Base-by-base conservation (phyloP, 2,113 vertebrate genomes). In the Tragelaphus imberbis region DNA sequence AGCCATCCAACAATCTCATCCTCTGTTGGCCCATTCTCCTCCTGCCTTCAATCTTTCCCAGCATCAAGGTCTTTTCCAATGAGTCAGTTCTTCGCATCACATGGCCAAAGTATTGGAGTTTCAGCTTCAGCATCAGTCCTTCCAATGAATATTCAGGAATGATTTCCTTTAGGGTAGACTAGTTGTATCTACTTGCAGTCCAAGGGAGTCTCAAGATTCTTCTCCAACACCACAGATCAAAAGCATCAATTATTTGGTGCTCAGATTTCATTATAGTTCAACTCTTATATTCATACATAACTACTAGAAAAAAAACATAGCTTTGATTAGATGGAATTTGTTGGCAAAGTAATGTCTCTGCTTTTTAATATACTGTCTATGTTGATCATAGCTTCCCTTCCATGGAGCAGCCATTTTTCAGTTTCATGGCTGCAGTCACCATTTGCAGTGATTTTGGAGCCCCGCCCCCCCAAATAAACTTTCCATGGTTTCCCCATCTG, bases 391-490 rank as follows among this genome's bases (percentile, higher is more conserved):
- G 15, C 30, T n/a, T 65, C 17, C 63, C 63, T 65, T 65, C 63
- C 33, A 65, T 65, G 33, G 33, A 65, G 30, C 63, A 65, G 17
- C 7, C 30, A 65, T 17, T 65, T 65, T 65, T 65, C 30, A 65
- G 1, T 65, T 65, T 65, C 30, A 65, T n/a, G 63, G 30, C 63
- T 65, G 3, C 7, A 65, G 63, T n/a, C 63, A 65, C 30, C 3
- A 33, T 65, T 33, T 65, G 30, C 7, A 65, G 15, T n/a, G 15
- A 65, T 65, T 65, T 65, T 65, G 15, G 63, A 65, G 15, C 30
- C 63, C 44, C n/a, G n/a, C n/a, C n/a, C 30, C 7, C 15, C 0
- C 0, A 65, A n/a, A 17, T n/a, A 65, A 17, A 65, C 7, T 17
- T 65, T 65, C 63, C 16, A 7, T 65, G n/a, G 63, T 65, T 65